Conservation (phyloP, 2,797 vertebrate species). For the Argyrosomus regius region DNA sequence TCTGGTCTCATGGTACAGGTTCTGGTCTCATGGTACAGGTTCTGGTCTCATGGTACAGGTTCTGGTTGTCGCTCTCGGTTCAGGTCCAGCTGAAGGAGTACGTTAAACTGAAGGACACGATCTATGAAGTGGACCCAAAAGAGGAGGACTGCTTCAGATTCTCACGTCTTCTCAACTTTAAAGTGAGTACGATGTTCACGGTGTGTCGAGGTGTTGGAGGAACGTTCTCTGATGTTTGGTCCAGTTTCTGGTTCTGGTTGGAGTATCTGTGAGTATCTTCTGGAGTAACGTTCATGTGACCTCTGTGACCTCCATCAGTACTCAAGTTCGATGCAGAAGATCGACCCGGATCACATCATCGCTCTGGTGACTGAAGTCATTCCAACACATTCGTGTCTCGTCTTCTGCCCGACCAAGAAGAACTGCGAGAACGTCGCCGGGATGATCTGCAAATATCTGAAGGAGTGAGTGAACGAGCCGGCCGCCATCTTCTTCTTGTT, state of each 20-base stretch:
- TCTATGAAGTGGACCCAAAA: slow-evolving; percentile 90
- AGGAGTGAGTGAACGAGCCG: slow-evolving; percentile 84
- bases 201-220: too few species aligned
- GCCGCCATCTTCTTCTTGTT: too few species aligned
- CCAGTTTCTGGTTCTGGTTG: too few species aligned
- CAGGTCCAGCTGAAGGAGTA: slow-evolving; percentile 96
- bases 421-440: slow-evolving; percentile 96
- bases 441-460: slow-evolving; percentile 96
- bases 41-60: too few species aligned
- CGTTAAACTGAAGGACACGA: slow-evolving; percentile 90
- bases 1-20: too few species aligned
- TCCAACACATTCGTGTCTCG: slow-evolving; percentile 92
- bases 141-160: slow-evolving; percentile 89
- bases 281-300: too few species aligned
- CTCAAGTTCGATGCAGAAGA: slow-evolving; percentile 90
- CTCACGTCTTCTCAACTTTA: slow-evolving; percentile 89
- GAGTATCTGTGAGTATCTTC: too few species aligned
- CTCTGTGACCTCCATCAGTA: slow-evolving; percentile 83
- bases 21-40: too few species aligned
- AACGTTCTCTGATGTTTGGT: too few species aligned
- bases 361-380: slow-evolving; percentile 96
- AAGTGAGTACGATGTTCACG: slow-evolving; percentile 79
- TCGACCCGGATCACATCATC: slow-evolving; percentile 94
- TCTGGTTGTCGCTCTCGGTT: not conserved
- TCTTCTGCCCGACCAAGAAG: slow-evolving; percentile 98